phyloP scores from a whole-genome alignment of 2,888 invertebrate genomes.

The Belgica antarctica region DNA sequence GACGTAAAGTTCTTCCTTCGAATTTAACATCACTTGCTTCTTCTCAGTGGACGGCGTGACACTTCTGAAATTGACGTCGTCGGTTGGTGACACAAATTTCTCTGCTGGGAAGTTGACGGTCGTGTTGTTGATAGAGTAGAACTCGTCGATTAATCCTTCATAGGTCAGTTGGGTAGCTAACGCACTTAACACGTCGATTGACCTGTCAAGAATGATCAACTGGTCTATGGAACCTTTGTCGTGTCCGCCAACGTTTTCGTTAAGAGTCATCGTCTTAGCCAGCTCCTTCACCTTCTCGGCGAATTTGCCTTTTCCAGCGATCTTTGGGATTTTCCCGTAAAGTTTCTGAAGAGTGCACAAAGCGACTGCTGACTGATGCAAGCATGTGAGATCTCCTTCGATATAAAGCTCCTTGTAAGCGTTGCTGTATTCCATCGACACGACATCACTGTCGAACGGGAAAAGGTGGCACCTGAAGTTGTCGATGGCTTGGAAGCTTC shows the following conservation, averaged over 20 bases:
- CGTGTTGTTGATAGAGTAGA: constrained; percentile 80
- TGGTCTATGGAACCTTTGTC: constrained; percentile 76
- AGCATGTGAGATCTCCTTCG: constrained; percentile 83
- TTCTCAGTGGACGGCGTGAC: constrained; percentile 59
- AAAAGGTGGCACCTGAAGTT: constrained; percentile 86
- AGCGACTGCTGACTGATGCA: constrained; percentile 85
- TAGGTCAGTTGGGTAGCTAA: constrained; percentile 94
- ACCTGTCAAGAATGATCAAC: constrained; percentile 84
- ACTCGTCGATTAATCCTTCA: constrained; percentile 89
- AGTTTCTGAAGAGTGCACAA: constrained; percentile 79
- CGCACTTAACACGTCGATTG: constrained; percentile 87
- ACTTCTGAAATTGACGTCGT: constrained; percentile 53
- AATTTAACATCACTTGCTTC: constrained; percentile 78
- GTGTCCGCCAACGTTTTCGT: constrained; percentile 57
- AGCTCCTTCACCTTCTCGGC: constrained; percentile 88
- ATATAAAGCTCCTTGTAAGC: constrained; percentile 81
- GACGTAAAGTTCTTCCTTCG: constrained; percentile 81
- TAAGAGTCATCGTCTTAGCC: constrained; percentile 72
- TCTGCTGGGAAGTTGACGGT: constrained; percentile 82
- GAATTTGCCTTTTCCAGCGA: constrained; percentile 85
- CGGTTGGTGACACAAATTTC: constrained; percentile 71
- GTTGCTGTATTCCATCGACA: constrained; percentile 85
- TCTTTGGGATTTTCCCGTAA: constrained; percentile 84
- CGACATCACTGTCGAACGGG: constrained; percentile 86
- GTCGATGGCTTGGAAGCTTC: constrained; percentile 71